Base-by-base conservation (phyloP, 1,140 invertebrate genomes). In the Zaprionus vittiger region DNA sequence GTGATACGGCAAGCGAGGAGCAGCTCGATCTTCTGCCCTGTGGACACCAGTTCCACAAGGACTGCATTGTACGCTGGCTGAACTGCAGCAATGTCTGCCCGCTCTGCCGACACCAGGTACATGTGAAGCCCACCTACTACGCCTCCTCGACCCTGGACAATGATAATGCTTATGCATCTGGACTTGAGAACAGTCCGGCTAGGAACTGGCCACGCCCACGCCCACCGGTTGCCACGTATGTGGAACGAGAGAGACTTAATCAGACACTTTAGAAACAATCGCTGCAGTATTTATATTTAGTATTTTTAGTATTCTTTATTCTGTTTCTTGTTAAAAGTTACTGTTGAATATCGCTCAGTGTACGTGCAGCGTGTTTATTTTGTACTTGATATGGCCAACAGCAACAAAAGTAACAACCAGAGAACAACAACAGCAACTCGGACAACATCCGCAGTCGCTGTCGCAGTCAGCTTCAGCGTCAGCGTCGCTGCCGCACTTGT, bases 381-480 rank as follows among this genome's bases (percentile, higher is more conserved):
- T 83, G 81, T 83, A 81, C 73, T 65, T 80, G 81, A 73, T 84
- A 83, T 67, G 26, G 38, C 63, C 79, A 81, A 77, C 80, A 80
- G 64, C 74, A 77, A 77, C 57, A 6, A 34, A 44, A 63, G 15
- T 24, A 80, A 47, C 62, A 63, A 57, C 44, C 31, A 34, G 31
- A 34, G 31, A 76, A 63, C 65, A 66, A 47, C 64, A 41, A 71
- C 64, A 73, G 22, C 59, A 63, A 34, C 31, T 34, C 31, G 54
- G n/a, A 47, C 66, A 70, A 74, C 83, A 84, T 68, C 75, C 71
- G 79, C 77, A 80, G 59, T 71, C 62, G 64, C 38, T 2, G 72
- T 41, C 28, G 12, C 49, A 55, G 68, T 68, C 54, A 24, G n/a
- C 3, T 28, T 44, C 64, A 5, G 9, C 28, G 62, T 38, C 44